Percentiles rank a stretch among this genome's conserved stretches.
Conservation (phyloP, 2,113 vertebrate species). For the Zootoca vivipara region DNA sequence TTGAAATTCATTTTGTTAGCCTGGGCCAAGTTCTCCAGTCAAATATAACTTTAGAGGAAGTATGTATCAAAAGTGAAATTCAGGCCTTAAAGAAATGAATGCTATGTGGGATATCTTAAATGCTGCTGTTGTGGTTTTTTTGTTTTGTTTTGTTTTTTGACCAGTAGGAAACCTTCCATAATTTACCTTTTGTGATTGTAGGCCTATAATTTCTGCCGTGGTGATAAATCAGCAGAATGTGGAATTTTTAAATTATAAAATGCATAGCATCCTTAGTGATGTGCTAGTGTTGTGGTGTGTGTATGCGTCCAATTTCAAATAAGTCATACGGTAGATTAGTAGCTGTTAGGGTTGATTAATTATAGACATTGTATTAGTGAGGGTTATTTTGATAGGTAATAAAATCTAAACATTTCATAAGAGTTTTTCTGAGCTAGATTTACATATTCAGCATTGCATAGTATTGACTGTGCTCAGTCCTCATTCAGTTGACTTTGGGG, state of each 20-base stretch:
- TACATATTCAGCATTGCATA: neutral
- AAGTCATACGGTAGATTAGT: neutral
- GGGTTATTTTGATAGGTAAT: neutral
- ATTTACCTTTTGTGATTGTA: neutral
- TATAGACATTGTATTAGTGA: neutral
- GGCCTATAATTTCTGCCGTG: neutral
- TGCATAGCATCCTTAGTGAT: neutral
- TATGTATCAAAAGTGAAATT: neutral
- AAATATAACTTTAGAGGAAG: too few relatives aligned
- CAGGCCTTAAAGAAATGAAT: neutral
- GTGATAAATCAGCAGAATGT: neutral
- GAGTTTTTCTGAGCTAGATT: neutral
- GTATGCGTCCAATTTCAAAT: accelerated
- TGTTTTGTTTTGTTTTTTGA: too few relatives aligned
- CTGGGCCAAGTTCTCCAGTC: too few relatives aligned
- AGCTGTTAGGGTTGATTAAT: neutral
- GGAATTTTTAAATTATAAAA: neutral
- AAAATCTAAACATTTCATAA: neutral
- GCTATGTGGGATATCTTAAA: neutral
- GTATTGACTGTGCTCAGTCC: neutral
- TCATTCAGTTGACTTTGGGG: neutral
- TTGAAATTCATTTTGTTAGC: too few relatives aligned
- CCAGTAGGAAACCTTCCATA: neutral
- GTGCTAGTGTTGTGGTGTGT: neutral
- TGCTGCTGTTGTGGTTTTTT: neutral